Base-by-base conservation (phyloP, 2,888 invertebrate species). In the Yponomeuta malinellus region DNA sequence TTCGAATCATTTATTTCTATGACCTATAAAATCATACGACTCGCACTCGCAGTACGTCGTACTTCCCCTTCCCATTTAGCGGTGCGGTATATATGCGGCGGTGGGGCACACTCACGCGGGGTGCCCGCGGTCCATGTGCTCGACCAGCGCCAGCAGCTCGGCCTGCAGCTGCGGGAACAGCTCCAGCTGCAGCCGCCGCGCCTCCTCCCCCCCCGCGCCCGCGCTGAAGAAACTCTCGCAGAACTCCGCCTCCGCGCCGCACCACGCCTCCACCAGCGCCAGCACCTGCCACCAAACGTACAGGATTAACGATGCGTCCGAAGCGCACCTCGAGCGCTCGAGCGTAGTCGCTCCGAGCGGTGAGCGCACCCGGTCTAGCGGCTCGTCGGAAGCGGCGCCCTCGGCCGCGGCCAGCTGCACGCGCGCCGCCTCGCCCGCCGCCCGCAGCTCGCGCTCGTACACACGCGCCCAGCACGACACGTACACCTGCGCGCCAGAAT, bases 241-340 rank as follows among this genome's bases (percentile, higher is more conserved):
- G 88, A 99, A 99, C 76, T 97, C 96, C 89, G 99, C 98, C 85
- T 99, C 99, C 37, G 97, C 96, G 75, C 98, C 93, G 82, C 98
- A 98, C 71, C 98, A 95, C 4, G 97, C 96, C 83, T 98, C 98
- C 74, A 99, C 93, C 81, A 98, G 96, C 23, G 96, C 96, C 72
- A 99, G 93, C 71, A 98, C 96, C 86, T 96, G 81, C 3, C 52
- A 10, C 2, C 33, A 52, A 1, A 8, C 43, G 43, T 1, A 8
- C 43, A 6, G 43, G 43, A 1, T 43, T 8, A 43, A 8, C 9
- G 43, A 1, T 8, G 43, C 6, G 43, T 37, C 43, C 0, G 9
- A 5, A 8, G 43, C 43, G 43, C 43, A 1, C 43, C 43, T 6
- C 43, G 43, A 8, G 5, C 23, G 23, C 43, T 43, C 6, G 43